Base-by-base conservation (phyloP, 2,113 vertebrate species). In the Eptatretus burgeri region DNA sequence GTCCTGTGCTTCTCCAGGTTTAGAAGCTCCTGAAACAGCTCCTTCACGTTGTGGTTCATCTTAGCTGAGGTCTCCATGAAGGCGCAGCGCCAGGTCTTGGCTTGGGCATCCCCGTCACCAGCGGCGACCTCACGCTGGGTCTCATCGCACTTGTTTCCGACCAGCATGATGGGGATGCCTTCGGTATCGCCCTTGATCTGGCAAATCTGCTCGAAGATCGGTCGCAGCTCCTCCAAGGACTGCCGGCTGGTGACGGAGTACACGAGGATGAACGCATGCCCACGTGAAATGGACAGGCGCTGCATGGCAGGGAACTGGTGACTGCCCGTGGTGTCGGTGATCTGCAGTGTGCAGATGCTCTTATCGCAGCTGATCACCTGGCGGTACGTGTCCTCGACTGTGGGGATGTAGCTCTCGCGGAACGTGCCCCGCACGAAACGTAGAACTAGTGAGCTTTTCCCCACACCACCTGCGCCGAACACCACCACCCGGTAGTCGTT, bases 221-320 rank as follows among this genome's bases (percentile, higher is more conserved):
- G 69, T 14, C 75, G 71, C 5, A 77, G 71, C n/a, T 79, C 75
- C 52, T 78, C 70, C 70, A 79, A 52, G 14, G 74, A 78, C 11
- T 77, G 74, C 67, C 71, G 69, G 69, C 75, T 77, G 65, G 73
- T 74, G 66, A 78, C 72, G 0, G 76, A 77, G 69, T 76, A 78
- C 20, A 77, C 74, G 64, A 79, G 12, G 71, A 78, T 71, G 70
- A 80, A 79, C 5, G 74, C 75, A 5, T 78, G 76, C 10, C 77
- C 77, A 63, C 72, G 75, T 67, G 77, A 75, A 10, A 78, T 77
- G 1, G 77, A 76, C 51, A 78, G 69, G 52, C 77, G 68, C 71
- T 76, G 77, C 77, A 78, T 78, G 5, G 77, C 77, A 1, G 77
- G 77, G 66, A 78, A 78, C 69, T 78, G 77, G 20, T 78, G 76